Percentiles rank a stretch among this genome's conserved stretches.
Conservation (phyloP, 1,140 invertebrate genomes). For the Bombus difficillimus region DNA sequence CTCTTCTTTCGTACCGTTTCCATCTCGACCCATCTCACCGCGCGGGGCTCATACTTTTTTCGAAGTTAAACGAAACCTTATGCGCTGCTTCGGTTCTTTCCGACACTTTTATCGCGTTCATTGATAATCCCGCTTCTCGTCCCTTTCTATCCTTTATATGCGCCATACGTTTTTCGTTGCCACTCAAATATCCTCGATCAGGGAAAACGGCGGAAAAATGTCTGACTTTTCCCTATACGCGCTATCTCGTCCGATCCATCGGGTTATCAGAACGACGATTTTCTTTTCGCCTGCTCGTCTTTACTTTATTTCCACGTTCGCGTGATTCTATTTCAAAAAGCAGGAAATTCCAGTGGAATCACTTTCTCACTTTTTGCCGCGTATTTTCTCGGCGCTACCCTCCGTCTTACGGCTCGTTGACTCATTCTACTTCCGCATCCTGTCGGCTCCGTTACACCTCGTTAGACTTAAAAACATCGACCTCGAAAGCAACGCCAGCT, state of each 20-base stretch:
- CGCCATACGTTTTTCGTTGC: not conserved
- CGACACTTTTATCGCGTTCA: constrained; percentile 54
- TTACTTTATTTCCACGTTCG: not conserved
- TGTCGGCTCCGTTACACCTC: constrained; percentile 61
- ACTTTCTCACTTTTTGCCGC: constrained; percentile 25
- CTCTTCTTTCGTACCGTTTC: constrained; percentile 20
- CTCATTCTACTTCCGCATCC: constrained; percentile 48
- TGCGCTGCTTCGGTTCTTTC: constrained; percentile 25
- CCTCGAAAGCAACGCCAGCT: constrained; percentile 26
- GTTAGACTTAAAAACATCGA: constrained; percentile 58
- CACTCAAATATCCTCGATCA: too few relatives aligned
- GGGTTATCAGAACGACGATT: not conserved
- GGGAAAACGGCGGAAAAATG: too few relatives aligned
- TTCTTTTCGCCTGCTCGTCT: not conserved
- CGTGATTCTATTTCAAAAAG: not conserved
- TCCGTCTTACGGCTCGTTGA: constrained; percentile 60
- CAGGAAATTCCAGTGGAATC: constrained; percentile 29
- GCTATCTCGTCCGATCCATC: too few relatives aligned
- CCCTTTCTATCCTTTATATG: not conserved
- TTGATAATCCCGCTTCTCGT: not conserved
- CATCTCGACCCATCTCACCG: constrained; percentile 6
- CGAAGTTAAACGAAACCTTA: constrained; percentile 33
- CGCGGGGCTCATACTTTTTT: constrained; percentile 19
- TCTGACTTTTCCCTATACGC: too few relatives aligned
- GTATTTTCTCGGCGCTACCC: constrained; percentile 23